Percentiles rank a stretch among this genome's conserved stretches.
Conservation (phyloP, 1,140 invertebrate genomes). For the Probaryconus sp. region DNA sequence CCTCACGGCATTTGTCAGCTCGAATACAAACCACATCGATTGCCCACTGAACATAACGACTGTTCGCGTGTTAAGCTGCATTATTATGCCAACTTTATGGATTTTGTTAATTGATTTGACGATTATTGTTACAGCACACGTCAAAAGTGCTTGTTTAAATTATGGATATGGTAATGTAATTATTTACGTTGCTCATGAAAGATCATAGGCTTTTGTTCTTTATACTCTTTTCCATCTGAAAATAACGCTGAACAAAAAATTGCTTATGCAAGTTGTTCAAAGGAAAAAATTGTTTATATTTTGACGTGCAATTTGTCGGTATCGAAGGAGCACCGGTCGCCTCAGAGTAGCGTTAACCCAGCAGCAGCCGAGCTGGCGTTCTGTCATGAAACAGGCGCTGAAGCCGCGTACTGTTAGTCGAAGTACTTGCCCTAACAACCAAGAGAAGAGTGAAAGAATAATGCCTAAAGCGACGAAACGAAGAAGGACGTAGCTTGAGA, state of each 20-base stretch:
- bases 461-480: conserved; percentile 67
- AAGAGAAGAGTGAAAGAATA: conserved; percentile 64
- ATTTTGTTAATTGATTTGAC: conserved; percentile 64
- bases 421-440: conserved; percentile 56
- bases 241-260: too few relatives aligned
- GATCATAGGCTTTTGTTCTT: too few relatives aligned
- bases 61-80: conserved; percentile 56
- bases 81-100: conserved; percentile 56
- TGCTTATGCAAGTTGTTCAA: too few relatives aligned
- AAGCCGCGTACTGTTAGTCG: conserved; percentile 34
- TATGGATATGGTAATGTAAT: conserved; percentile 17
- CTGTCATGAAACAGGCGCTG: conserved; percentile 64
- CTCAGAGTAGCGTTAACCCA: conserved; percentile 51
- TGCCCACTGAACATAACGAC: conserved; percentile 45
- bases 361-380: conserved; percentile 57
- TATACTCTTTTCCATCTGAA: too few relatives aligned
- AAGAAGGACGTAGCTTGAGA: conserved; percentile 65
- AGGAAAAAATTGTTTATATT: too few relatives aligned
- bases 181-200: too few relatives aligned
- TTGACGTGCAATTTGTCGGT: conserved; percentile 40
- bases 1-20: conserved; percentile 57
- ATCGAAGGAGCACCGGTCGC: conserved; percentile 43
- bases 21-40: conserved; percentile 46
- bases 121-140: conserved; percentile 36
- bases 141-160: conserved; percentile 19